These are phyloP conservation scores for Amia ocellicauda DNA, from an alignment of 2,113 vertebrate species.

Conservation along the genomic window DNA sequence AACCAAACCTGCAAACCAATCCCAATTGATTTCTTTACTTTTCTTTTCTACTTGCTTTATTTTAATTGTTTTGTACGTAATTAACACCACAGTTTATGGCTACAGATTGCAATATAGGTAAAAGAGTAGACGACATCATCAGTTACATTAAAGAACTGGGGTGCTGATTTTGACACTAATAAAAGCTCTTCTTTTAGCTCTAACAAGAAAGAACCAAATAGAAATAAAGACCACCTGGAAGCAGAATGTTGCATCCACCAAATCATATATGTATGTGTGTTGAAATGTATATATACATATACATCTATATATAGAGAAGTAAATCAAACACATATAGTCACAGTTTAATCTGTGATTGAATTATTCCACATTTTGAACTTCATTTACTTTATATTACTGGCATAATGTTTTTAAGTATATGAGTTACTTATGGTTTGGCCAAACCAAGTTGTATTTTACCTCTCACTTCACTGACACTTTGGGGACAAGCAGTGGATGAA, in stretches of 20 bases:
- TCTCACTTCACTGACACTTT: constrained; percentile 1
- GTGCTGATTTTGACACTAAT: constrained; percentile 28
- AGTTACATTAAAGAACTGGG: constrained; percentile 15
- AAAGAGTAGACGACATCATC: constrained; percentile 12
- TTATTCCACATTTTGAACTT: constrained; percentile 8
- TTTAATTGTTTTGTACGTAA: constrained; percentile 51
- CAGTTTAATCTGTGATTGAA: constrained; percentile 5
- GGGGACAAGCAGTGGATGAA: constrained; percentile 21
- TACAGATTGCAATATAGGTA: constrained; percentile 28
- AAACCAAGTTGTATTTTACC: constrained; percentile 14
- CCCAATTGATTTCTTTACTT: constrained; percentile 94
- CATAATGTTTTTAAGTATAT: too few species aligned
- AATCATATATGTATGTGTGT: background rate
- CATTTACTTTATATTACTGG: background rate
- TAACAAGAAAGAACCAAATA: constrained; percentile 41
- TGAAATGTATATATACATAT: background rate
- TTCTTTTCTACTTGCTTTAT: constrained; percentile 49
- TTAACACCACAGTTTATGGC: constrained; percentile 41
- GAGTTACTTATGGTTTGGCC: constrained; percentile 33
- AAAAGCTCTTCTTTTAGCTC: constrained; percentile 29
- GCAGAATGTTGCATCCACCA: constrained; percentile 21
- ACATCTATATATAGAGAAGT: background rate
- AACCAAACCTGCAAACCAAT: constrained; percentile 99
- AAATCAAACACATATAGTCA: background rate
- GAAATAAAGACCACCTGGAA: constrained; percentile 16